These are phyloP conservation scores for Trididemnum clinides DNA, from an alignment of 23 tunicate genomes.

Conservation along the genomic window DNA sequence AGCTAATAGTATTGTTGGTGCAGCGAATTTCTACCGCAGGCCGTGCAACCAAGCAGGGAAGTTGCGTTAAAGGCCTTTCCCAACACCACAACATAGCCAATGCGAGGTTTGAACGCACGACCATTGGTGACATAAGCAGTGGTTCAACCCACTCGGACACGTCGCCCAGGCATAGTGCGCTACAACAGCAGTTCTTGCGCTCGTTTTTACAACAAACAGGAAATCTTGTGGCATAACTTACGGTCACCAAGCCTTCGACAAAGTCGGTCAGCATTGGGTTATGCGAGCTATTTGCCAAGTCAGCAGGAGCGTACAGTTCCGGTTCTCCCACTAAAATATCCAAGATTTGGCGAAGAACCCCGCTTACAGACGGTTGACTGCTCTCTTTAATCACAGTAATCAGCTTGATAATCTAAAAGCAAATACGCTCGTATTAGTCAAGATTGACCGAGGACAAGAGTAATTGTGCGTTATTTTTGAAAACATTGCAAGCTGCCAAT, in stretches of 20 bases:
- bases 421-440: neutral
- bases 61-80: no score
- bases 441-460: no score
- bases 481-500: no score
- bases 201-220: neutral
- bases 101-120: no score
- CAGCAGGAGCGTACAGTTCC: constrained; percentile 76
- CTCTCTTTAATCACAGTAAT: constrained; percentile 51
- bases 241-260: constrained; percentile 76
- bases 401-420: constrained; percentile 62
- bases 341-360: constrained; percentile 64
- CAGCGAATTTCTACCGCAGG: no score
- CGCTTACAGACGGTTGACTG: constrained; percentile 63
- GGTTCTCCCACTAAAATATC: constrained; percentile 82
- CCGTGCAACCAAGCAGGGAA: no score
- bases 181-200: neutral
- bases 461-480: no score
- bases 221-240: neutral
- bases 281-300: constrained; percentile 48
- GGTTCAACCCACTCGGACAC: no score
- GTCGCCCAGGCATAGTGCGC: no score
- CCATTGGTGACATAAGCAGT: no score
- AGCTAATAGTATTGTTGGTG: no score
- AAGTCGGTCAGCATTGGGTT: constrained; percentile 76
- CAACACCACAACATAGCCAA: no score